Percentiles rank a stretch among this genome's conserved stretches.
Evolutionary conservation across 2,797 vertebrate species (phyloP).

Genomic region (Amblyraja radiata): DNA sequence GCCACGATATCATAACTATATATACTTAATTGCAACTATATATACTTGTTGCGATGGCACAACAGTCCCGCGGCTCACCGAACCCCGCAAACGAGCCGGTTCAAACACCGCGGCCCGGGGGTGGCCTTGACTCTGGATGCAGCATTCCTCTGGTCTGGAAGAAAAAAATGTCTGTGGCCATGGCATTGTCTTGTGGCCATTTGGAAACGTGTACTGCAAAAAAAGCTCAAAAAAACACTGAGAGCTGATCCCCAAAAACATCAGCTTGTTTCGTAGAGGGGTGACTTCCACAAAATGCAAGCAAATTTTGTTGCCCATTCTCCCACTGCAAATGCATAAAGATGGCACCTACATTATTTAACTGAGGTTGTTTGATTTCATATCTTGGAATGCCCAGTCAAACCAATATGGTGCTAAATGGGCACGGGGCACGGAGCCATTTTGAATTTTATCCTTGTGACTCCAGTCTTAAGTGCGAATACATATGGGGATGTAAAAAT

Average conservation of each 20-base stretch:
- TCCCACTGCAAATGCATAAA: background rate
- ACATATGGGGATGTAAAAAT: background rate
- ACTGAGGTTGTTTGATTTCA: background rate
- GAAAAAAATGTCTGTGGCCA: too few species aligned
- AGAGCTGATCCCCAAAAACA: background rate
- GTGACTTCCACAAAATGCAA: background rate
- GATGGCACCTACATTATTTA: background rate
- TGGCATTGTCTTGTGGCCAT: background rate
- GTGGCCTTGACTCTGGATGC: background rate
- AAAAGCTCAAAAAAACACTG: background rate
- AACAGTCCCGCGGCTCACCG: too few species aligned
- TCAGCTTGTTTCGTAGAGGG: background rate
- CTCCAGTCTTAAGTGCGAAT: background rate
- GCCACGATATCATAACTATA: too few species aligned
- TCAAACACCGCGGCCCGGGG: too few species aligned
- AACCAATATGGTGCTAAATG: background rate
- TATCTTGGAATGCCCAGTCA: background rate
- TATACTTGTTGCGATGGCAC: too few species aligned
- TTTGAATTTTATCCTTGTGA: background rate
- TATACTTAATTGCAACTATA: too few species aligned
- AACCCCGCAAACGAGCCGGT: too few species aligned
- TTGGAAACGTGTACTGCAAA: background rate
- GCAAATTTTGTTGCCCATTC: background rate
- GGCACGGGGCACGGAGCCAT: background rate
- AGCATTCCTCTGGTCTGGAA: background rate